Conservation (phyloP, 37 sponge, comb jelly and placozoan genomes). For the Mnemiopsis leidyi region DNA sequence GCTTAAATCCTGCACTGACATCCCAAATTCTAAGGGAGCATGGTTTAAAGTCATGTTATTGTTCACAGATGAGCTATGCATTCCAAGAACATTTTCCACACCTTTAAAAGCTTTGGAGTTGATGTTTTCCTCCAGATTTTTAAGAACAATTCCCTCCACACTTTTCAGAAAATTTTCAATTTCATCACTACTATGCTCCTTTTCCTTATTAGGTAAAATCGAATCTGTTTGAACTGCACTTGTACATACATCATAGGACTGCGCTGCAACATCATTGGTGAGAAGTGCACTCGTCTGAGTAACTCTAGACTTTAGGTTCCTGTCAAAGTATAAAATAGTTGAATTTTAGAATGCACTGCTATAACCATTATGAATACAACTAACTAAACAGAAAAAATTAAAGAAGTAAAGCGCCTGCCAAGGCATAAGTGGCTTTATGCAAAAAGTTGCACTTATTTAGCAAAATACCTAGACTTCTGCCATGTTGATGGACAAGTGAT, state of each 20-base stretch:
- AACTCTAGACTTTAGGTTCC: not conserved
- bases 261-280: conserved; percentile 3
- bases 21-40: not conserved
- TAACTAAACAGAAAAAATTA: too few relatives aligned
- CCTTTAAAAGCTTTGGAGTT: conserved; percentile 32
- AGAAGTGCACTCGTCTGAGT: conserved; percentile 31
- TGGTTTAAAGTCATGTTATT: conserved; percentile 7
- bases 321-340: not conserved
- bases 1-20: conserved; percentile 2
- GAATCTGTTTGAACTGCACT: not conserved
- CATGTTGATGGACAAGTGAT: conserved; percentile 30
- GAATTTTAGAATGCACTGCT: not conserved
- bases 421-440: too few relatives aligned
- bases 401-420: too few relatives aligned
- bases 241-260: not conserved
- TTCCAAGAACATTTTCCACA: not conserved
- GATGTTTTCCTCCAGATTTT: not conserved
- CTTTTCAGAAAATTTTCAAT: not conserved
- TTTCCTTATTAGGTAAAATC: not conserved
- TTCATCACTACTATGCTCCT: not conserved
- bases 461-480: conserved; percentile 1
- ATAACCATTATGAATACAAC: too few relatives aligned
- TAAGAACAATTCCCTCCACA: not conserved
- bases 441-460: too few relatives aligned
- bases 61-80: not conserved